phyloP scores from a whole-genome alignment of 2,113 vertebrate genomes.

The Triplophysa dalaica region DNA sequence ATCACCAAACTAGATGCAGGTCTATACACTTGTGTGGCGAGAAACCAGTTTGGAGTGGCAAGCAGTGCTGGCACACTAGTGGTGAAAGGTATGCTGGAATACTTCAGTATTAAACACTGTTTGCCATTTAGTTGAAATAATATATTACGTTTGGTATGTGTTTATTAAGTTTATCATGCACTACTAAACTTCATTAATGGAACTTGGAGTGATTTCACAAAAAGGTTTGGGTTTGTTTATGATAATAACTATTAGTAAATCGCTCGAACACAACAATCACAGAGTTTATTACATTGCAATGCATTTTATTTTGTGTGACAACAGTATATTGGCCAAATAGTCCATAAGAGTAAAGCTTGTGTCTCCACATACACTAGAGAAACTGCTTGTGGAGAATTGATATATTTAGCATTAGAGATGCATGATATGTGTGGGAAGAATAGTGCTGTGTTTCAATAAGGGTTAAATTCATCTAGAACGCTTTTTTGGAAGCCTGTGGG shows the following conservation, averaged over 20 bases:
- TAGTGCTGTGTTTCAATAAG: constrained; percentile 63
- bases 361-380: background rate
- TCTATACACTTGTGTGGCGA: constrained; percentile 89
- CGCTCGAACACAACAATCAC: too few species aligned
- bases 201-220: too few species aligned
- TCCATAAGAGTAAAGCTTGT: background rate
- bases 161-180: too few species aligned
- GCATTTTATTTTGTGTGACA: background rate
- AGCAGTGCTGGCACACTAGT: constrained; percentile 88
- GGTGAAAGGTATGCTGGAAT: constrained; percentile 85
- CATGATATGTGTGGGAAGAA: constrained; percentile 41
- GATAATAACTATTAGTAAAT: too few species aligned
- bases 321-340: background rate
- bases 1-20: constrained; percentile 87
- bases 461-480: constrained; percentile 64
- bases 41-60: constrained; percentile 90
- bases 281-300: too few species aligned
- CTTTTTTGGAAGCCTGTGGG: constrained; percentile 57
- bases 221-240: too few species aligned
- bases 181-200: too few species aligned
- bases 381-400: constrained; percentile 25
- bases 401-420: constrained; percentile 28
- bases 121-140: background rate
- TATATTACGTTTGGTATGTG: background rate
- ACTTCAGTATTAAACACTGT: background rate